Percentiles rank a stretch among this genome's conserved stretches.
phyloP scores from a whole-genome alignment of 2,888 invertebrate genomes.

The Mesopsocus fuscifrons region DNA sequence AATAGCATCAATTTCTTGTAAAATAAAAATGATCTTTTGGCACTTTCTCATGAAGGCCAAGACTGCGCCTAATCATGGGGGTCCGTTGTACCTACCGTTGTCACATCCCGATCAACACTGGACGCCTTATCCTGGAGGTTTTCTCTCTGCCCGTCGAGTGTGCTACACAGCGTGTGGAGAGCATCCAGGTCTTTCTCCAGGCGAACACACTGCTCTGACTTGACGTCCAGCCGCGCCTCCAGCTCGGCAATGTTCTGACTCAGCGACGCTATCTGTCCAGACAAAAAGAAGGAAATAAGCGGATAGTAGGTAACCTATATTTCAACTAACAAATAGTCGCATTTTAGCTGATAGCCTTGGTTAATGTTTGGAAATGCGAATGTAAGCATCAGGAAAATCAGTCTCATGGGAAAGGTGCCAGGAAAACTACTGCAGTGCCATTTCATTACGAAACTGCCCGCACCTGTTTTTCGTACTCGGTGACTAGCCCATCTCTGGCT shows the following conservation, averaged over 20 bases:
- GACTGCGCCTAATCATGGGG: no score
- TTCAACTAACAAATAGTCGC: neutral
- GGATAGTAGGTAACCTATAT: neutral
- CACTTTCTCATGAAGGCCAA: no score
- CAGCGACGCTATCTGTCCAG: constrained; percentile 33
- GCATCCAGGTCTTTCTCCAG: constrained; percentile 40
- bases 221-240: constrained; percentile 41
- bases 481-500: constrained; percentile 31
- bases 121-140: constrained; percentile 34
- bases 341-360: no score
- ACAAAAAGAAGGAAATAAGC: no score
- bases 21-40: no score
- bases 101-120: constrained; percentile 26
- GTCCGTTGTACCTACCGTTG: constrained; percentile 14
- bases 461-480: constrained; percentile 37
- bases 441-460: no score
- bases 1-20: no score
- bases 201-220: constrained; percentile 34
- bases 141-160: constrained; percentile 47
- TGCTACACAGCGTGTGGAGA: constrained; percentile 37
- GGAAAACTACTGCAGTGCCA: no score
- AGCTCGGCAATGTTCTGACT: constrained; percentile 37
- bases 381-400: neutral
- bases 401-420: no score
- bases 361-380: neutral